Conservation (phyloP, 2,797 vertebrate species). For the Podarcis siculus region DNA sequence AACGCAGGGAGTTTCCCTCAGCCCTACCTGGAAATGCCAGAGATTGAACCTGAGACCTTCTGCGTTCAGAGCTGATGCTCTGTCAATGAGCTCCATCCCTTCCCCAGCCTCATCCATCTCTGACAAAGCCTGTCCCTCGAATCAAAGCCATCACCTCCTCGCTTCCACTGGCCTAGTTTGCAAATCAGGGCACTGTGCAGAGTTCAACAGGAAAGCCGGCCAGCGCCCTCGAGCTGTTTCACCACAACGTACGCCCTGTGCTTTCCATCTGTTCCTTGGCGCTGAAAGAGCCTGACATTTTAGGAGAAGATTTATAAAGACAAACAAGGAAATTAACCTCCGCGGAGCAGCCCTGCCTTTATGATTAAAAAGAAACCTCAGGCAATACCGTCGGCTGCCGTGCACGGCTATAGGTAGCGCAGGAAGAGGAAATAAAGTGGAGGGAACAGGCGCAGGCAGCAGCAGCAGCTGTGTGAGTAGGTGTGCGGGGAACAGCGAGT, state of each 20-base stretch:
- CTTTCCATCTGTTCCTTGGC: not conserved
- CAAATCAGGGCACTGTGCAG: not conserved
- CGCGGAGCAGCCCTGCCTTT: not conserved
- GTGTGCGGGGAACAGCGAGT: not conserved
- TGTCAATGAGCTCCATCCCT: not conserved
- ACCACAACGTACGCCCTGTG: not conserved
- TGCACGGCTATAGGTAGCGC: rapidly evolving
- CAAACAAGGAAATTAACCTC: slow-evolving; percentile 21
- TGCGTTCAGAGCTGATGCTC: too few relatives aligned
- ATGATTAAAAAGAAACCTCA: slow-evolving; percentile 14
- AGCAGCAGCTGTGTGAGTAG: not conserved
- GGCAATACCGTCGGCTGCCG: not conserved
- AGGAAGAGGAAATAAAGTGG: not conserved
- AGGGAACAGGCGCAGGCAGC: not conserved
- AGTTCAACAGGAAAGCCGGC: not conserved
- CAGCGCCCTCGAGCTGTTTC: not conserved
- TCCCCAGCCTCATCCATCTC: not conserved
- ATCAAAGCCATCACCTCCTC: not conserved
- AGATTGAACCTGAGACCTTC: too few relatives aligned
- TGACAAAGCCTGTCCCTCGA: not conserved
- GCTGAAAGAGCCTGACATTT: not conserved
- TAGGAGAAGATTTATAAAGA: slow-evolving; percentile 12
- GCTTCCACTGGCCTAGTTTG: not conserved
- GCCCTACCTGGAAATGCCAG: too few relatives aligned
- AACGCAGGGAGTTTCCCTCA: too few relatives aligned